Evolutionary conservation across 2,888 invertebrate species (phyloP).

Genomic region (Erynnis tages): DNA sequence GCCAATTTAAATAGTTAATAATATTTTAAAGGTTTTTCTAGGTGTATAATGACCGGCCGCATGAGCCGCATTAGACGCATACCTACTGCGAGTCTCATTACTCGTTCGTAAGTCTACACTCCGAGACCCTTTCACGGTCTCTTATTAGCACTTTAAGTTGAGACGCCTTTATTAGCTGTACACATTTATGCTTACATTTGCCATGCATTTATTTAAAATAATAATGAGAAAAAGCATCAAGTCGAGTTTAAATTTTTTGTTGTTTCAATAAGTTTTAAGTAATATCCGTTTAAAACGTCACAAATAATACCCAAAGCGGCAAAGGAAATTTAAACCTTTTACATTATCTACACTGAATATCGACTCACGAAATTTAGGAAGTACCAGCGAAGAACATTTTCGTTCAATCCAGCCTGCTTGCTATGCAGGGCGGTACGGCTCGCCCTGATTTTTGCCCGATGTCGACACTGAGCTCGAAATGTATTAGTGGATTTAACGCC

Average conservation of each 20-base stretch:
- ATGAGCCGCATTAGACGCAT: background rate
- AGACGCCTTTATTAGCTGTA: slow-evolving; percentile 7
- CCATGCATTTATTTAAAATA: too few species aligned
- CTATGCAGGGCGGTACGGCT: slow-evolving; percentile 67
- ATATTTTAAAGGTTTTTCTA: too few species aligned
- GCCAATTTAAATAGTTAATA: too few species aligned
- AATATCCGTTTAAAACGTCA: too few species aligned
- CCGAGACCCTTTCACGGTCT: background rate
- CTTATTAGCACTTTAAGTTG: slow-evolving; percentile 8
- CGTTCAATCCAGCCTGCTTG: slow-evolving; percentile 54
- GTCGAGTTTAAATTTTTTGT: too few species aligned
- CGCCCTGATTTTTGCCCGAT: slow-evolving; percentile 75
- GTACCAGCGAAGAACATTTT: slow-evolving; percentile 35
- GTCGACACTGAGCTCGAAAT: slow-evolving; percentile 72
- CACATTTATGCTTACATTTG: too few species aligned
- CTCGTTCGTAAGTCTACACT: slow-evolving; percentile 9
- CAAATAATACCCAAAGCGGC: too few species aligned
- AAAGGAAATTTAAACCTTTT: background rate
- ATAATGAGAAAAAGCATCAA: too few species aligned
- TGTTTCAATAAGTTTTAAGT: too few species aligned
- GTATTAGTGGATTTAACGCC: slow-evolving; percentile 75
- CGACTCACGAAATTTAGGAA: slow-evolving; percentile 31
- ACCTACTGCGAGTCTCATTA: slow-evolving; percentile 4
- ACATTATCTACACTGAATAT: slow-evolving; percentile 7
- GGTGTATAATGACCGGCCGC: too few species aligned